Evolutionary conservation across 1,140 invertebrate genomes (phyloP), one percentile per base, ranked within the genome.

Genomic region (Dolichoris vasculosae): DNA sequence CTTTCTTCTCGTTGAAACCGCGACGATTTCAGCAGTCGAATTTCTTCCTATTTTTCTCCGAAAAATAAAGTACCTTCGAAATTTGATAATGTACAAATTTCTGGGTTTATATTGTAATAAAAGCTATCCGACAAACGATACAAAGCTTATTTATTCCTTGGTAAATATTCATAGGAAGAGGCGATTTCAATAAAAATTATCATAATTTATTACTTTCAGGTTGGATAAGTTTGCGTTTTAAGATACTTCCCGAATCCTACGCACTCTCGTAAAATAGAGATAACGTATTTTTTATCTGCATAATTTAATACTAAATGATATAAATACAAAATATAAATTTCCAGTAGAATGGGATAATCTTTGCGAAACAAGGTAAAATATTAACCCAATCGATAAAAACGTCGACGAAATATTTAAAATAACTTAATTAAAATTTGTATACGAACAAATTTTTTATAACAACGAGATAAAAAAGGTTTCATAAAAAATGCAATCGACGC

Each of bases 241-340:
- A 67, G 59, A 67, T 67, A 84, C n/a, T 78, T 48, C 20, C 0
- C 38, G 13, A 75, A 38, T 77, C 76, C 83, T 78, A 84, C 83
- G 59, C 76, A 32, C 17, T 84, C 64, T 38, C 83, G 43, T 55
- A 55, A 79, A 40, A 79, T 32, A 71, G 20, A 77, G 59, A 84
- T 67, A 69, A 15, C 46, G 32, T 82, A 77, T 20, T 86, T 88
- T 85, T 85, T 89, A 78, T 82, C 88, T 87, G 87, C 87, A 88
- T 86, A 86, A 69, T 43, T 83, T 32, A 81, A 26, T 51, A 23
- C 26, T 20, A 1, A 15, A 46, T 30, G 23, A 43, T 80, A 67
- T 9, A 46, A 63, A 80, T 59, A 76, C 6, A 6, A 59, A 78
- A n/a, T 59, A 59, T 30, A 78, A 80, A 80, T 30, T 43, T 26